Conservation (phyloP, 2,888 invertebrate species). For the Petrolisthes manimaculis region DNA sequence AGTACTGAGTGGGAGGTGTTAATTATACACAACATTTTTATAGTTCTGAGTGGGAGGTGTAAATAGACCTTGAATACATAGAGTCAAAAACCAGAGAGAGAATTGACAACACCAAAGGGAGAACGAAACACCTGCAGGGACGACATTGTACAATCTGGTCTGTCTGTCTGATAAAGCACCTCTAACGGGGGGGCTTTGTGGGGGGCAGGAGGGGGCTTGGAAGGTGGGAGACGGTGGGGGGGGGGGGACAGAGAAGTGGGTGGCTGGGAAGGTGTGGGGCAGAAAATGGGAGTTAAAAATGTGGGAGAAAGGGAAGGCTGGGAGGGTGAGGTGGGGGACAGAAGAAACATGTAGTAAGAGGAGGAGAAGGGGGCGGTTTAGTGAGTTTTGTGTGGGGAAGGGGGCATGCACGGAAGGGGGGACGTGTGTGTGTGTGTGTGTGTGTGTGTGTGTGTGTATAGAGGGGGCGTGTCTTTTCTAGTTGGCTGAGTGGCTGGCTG, state of each 20-base stretch:
- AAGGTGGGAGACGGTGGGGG: not conserved
- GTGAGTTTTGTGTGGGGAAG: too few species aligned
- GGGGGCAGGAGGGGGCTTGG: not conserved
- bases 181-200: too few species aligned
- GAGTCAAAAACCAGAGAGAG: not conserved
- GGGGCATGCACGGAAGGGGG: not conserved
- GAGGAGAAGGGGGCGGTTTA: slow-evolving; percentile 9
- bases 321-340: not conserved
- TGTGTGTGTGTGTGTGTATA: slow-evolving; percentile 25
- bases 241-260: not conserved
- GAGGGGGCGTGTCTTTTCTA: slow-evolving; percentile 2
- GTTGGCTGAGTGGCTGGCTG: not conserved
- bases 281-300: not conserved
- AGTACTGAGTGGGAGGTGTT: too few species aligned
- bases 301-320: not conserved
- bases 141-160: too few species aligned
- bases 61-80: slow-evolving; percentile 1
- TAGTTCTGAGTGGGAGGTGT: not conserved
- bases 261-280: not conserved
- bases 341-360: not conserved
- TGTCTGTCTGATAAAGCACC: too few species aligned
- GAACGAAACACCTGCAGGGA: too few species aligned
- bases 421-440: slow-evolving; percentile 14
- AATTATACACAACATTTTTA: too few species aligned
- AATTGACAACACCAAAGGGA: too few species aligned